phyloP scores from a whole-genome alignment of 1,140 invertebrate species.

The Leptinotarsa undecemlineata region DNA sequence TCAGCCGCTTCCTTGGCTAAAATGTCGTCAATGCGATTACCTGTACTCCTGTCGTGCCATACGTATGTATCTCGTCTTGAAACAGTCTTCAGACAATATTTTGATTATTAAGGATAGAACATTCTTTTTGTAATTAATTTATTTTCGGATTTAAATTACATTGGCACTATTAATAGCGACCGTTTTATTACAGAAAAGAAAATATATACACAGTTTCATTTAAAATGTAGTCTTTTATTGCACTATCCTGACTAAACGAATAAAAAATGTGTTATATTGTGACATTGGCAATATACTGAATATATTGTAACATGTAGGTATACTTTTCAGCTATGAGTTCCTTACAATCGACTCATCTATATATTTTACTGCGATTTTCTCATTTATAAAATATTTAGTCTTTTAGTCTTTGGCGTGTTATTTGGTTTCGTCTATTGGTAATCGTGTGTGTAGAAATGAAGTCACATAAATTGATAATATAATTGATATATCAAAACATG shows the following conservation, averaged over 20 bases:
- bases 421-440: background rate
- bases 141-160: conserved; percentile 25
- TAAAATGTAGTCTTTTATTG: conserved; percentile 22
- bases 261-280: conserved; percentile 14
- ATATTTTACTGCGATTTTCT: background rate
- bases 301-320: conserved; percentile 6
- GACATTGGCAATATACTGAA: background rate
- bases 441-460: background rate
- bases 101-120: too few relatives aligned
- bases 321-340: background rate
- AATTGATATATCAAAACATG: too few relatives aligned
- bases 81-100: too few relatives aligned
- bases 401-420: conserved; percentile 24
- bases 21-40: too few relatives aligned
- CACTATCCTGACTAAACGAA: conserved; percentile 18
- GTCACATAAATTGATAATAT: background rate
- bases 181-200: conserved; percentile 23
- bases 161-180: conserved; percentile 25
- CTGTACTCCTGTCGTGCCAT: too few relatives aligned
- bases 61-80: too few relatives aligned
- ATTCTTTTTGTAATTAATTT: background rate
- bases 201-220: conserved; percentile 24
- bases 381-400: conserved; percentile 21
- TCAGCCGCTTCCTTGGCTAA: too few relatives aligned
- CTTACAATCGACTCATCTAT: background rate